A percentile compares a stretch with the other conserved stretches of the same genome.
Evolutionary conservation across 2,113 vertebrate genomes (phyloP).

Genomic region (Mesembrinibis cayennensis): DNA sequence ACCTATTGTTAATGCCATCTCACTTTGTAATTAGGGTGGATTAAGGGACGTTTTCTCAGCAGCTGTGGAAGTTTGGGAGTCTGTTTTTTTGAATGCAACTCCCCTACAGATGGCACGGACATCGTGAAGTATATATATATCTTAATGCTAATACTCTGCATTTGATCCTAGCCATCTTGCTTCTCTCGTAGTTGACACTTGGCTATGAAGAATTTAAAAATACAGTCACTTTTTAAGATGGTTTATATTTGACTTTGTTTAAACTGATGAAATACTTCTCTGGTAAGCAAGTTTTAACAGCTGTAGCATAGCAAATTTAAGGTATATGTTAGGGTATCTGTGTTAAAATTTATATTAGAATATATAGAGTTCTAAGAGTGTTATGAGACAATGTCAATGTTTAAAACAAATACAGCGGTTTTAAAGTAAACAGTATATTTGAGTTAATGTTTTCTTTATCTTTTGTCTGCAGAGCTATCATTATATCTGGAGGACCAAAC

Average conservation of each 20-base stretch:
- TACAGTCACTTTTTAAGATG: background rate
- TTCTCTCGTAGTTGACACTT: background rate
- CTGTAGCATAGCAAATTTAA: background rate
- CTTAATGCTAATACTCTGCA: background rate
- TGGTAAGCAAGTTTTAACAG: background rate
- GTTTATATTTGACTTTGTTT: background rate
- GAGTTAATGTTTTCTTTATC: background rate
- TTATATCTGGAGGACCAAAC: constrained; percentile 97
- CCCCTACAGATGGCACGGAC: background rate
- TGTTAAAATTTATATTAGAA: background rate
- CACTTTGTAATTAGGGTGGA: background rate
- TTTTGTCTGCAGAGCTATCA: constrained; percentile 85
- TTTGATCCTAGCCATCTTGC: background rate
- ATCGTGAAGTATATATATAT: fast-evolving
- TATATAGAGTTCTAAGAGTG: background rate
- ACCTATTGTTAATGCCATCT: background rate
- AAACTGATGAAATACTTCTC: background rate
- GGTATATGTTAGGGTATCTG: background rate
- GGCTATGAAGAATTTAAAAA: background rate
- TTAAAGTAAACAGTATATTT: fast-evolving
- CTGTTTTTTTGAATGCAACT: background rate
- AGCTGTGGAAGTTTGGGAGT: background rate
- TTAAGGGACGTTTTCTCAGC: background rate
- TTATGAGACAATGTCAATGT: fast-evolving
- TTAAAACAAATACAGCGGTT: background rate